phyloP scores from a whole-genome alignment of 2,888 invertebrate species.

The Temnothorax rugatulus region DNA sequence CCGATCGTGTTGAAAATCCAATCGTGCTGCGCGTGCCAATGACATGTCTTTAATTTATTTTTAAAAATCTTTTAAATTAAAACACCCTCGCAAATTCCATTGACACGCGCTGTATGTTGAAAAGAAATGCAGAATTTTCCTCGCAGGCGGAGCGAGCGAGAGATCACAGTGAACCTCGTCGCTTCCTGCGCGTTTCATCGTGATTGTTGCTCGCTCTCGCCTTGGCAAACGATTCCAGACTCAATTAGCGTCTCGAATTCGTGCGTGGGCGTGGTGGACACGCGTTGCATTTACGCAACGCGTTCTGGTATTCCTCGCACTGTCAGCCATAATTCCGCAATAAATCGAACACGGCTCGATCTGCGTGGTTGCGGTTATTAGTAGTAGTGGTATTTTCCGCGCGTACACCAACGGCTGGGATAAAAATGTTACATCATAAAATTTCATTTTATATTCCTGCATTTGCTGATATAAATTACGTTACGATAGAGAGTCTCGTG shows the following conservation, averaged over 20 bases:
- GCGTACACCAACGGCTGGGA: not conserved
- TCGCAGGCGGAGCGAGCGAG: not conserved
- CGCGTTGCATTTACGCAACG: conserved; percentile 53
- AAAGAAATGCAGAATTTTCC: not conserved
- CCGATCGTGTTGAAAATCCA: not conserved
- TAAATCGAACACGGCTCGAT: conserved; percentile 19
- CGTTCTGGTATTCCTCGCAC: conserved; percentile 42
- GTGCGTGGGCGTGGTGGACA: conserved; percentile 62
- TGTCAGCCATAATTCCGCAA: conserved; percentile 17
- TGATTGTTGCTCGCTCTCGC: conserved; percentile 62
- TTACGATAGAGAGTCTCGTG: not conserved
- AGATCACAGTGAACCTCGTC: conserved; percentile 17
- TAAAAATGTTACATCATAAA: not conserved
- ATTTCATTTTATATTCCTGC: not conserved
- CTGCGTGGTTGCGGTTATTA: not conserved
- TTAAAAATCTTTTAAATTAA: conserved; percentile 15
- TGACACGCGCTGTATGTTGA: not conserved
- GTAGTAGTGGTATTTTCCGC: not conserved
- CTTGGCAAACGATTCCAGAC: conserved; percentile 64
- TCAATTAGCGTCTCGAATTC: conserved; percentile 70
- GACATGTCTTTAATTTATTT: conserved; percentile 8
- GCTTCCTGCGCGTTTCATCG: not conserved
- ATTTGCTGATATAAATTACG: not conserved
- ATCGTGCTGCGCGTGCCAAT: not conserved
- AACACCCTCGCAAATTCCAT: not conserved